A percentile compares a stretch with the other conserved stretches of the same genome.
Evolutionary conservation across 2,797 vertebrate species (phyloP).

Genomic region (Pitangus sulphuratus): DNA sequence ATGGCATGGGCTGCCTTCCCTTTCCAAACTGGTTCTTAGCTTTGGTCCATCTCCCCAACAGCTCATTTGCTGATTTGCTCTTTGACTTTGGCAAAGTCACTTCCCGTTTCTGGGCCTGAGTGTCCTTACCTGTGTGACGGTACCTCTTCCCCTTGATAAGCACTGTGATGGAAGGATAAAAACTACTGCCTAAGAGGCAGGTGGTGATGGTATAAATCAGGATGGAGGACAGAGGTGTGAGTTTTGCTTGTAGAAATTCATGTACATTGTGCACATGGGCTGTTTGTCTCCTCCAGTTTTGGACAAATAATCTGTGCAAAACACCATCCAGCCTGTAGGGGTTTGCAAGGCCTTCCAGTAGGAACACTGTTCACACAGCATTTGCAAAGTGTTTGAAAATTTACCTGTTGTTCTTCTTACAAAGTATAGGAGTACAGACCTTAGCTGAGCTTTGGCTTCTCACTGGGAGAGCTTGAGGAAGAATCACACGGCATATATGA

Average conservation of each 20-base stretch:
- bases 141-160: neutral
- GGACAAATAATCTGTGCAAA: neutral
- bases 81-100: neutral
- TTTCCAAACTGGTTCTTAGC: neutral
- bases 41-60: neutral
- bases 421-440: neutral
- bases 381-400: neutral
- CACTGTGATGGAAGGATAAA: neutral
- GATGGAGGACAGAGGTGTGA: neutral
- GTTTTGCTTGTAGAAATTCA: neutral
- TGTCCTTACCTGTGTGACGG: neutral
- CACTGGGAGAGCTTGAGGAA: conserved; percentile 18
- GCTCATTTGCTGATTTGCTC: neutral
- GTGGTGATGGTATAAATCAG: neutral
- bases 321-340: neutral
- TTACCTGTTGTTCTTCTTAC: neutral
- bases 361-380: neutral
- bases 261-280: fast-evolving
- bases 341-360: neutral
- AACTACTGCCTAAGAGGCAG: neutral
- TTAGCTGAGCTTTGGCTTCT: conserved; percentile 30
- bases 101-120: neutral
- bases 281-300: neutral
- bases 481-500: conserved; percentile 73
- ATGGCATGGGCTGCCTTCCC: neutral